These are phyloP conservation scores for Tetragonula carbonaria DNA, from an alignment of 2,888 invertebrate genomes.

Conservation along the genomic window DNA sequence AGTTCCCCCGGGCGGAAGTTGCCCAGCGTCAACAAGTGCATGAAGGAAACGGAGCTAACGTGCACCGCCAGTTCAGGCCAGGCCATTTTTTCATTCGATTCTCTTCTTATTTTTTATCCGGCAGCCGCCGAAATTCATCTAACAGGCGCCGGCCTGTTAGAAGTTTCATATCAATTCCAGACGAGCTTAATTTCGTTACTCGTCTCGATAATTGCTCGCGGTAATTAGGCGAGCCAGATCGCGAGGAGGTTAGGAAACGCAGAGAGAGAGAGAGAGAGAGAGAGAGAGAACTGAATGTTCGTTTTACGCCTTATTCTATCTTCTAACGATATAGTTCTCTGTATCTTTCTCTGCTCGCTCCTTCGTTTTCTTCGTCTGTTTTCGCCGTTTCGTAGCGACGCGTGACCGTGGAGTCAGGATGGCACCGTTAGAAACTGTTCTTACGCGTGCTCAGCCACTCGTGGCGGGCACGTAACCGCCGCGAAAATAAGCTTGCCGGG, in stretches of 20 bases:
- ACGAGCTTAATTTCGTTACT: conserved; percentile 16
- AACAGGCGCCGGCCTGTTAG: background rate
- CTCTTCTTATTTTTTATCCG: conserved; percentile 11
- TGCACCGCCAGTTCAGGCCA: too few species aligned
- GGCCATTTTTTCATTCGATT: too few species aligned
- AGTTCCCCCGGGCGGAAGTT: too few species aligned
- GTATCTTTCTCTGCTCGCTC: conserved; percentile 3
- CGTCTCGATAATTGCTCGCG: conserved; percentile 21
- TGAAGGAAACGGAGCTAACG: background rate
- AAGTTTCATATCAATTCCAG: conserved; percentile 44
- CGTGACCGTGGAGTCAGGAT: conserved; percentile 78
- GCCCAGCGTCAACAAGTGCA: background rate
- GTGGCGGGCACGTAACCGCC: conserved; percentile 69
- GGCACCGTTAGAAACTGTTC: conserved; percentile 75
- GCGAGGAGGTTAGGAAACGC: conserved; percentile 29
- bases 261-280: background rate
- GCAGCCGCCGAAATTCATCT: background rate
- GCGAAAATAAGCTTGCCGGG: conserved; percentile 70
- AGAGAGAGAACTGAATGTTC: conserved; percentile 37
- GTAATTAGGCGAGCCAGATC: conserved; percentile 62
- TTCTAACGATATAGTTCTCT: conserved; percentile 52
- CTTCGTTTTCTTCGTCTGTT: background rate
- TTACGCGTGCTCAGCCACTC: conserved; percentile 69
- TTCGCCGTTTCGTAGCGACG: conserved; percentile 58
- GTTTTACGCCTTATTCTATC: conserved; percentile 69